Base-by-base conservation (phyloP, 2,888 invertebrate genomes). In the Cephus runcator region DNA sequence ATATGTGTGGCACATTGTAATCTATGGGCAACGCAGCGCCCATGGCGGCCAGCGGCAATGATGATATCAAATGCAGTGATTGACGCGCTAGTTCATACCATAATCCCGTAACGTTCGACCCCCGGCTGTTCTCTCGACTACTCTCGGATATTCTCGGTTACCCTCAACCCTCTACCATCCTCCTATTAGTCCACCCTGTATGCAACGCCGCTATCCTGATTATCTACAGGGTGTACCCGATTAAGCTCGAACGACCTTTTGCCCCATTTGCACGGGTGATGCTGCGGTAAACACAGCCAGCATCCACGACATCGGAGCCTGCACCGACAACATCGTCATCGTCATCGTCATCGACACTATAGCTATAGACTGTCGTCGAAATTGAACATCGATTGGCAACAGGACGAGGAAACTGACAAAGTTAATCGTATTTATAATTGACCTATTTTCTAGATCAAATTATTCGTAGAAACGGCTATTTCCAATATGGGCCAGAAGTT, bases 61-160 rank as follows among this genome's bases (percentile, higher is more conserved):
- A 87, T 87, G 82, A 85, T 87, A 87, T 87, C 87, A 86, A 85
- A 87, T 82, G 81, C 78, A 79, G 83, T 87, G 85, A 87, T 87
- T 83, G 84, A 87, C 83, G 85, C 82, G 81, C 77, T 33, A 78
- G 79, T 40, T 80, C 75, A 77, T 81, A 56, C 83, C 77, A 77
- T 81, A 83, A 86, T 84, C 84, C 80, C 79, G 75, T 80, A 71
- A 78, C 71, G 76, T 79, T 73, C 77, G 75, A 36, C 40, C 30
- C 40, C 40, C 40, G 40, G 40, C 40, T 40, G 40, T 4, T 40
- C 40, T 40, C 40, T 15, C 40, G 40, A 40, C 15, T 40, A 15
- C 40, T 40, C 40, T 40, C 40, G 40, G 40, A 31, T 33, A n/a
- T 30, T 33, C 31, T 33, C n/a, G 36, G 35, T 74, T 79, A 33